Evolutionary conservation across 2,888 invertebrate genomes (phyloP).

Genomic region (Polyploca ridens): DNA sequence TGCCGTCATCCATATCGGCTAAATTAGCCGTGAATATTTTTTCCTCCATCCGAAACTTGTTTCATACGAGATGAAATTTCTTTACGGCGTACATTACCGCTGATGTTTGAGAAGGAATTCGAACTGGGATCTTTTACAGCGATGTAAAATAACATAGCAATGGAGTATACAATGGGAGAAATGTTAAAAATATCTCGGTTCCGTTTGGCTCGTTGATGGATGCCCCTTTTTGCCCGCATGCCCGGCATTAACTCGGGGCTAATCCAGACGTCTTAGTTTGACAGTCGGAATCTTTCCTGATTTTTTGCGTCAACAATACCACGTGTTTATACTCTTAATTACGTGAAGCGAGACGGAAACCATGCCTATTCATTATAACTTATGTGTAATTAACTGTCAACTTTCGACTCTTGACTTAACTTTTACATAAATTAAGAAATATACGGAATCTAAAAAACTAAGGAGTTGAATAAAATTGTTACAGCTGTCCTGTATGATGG

Average conservation of each 20-base stretch:
- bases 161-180: slow-evolving; percentile 28
- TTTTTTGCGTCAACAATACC: slow-evolving; percentile 71
- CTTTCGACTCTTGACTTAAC: slow-evolving; percentile 12
- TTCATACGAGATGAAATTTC: slow-evolving; percentile 25
- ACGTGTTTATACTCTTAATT: slow-evolving; percentile 79
- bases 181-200: slow-evolving; percentile 57
- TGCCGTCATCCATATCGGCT: slow-evolving; percentile 49
- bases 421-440: background rate
- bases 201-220: slow-evolving; percentile 69
- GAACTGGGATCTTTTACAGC: slow-evolving; percentile 19
- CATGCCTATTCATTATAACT: slow-evolving; percentile 41
- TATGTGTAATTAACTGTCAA: slow-evolving; percentile 31
- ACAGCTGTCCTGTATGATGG: too few relatives aligned
- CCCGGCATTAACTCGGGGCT: slow-evolving; percentile 48
- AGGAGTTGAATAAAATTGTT: too few relatives aligned
- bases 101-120: slow-evolving; percentile 14
- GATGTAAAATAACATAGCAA: slow-evolving; percentile 28
- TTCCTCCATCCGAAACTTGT: slow-evolving; percentile 47
- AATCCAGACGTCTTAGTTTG: slow-evolving; percentile 78
- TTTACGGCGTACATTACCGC: slow-evolving; percentile 28
- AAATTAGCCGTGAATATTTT: slow-evolving; percentile 55
- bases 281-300: slow-evolving; percentile 76
- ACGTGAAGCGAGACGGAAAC: slow-evolving; percentile 74
- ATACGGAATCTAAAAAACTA: background rate
- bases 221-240: slow-evolving; percentile 77